Evolutionary conservation across 2,113 vertebrate genomes (phyloP).

Genomic region (Brachyhypopomus occidentalis): DNA sequence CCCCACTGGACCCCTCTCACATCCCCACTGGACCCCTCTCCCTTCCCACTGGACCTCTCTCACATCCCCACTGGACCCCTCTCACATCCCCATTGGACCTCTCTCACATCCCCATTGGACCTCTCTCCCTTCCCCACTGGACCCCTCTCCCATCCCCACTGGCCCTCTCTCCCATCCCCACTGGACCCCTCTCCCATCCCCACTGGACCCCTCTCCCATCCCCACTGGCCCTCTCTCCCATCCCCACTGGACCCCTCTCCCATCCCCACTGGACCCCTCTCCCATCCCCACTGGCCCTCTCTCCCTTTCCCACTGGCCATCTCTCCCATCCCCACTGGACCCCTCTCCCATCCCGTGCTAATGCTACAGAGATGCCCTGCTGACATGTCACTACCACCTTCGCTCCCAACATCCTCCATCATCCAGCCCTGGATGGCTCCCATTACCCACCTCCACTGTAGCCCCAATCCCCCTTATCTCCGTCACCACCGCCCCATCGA

Average conservation of each 20-base stretch:
- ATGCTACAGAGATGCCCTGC: conserved; percentile 47
- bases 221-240: conserved; percentile 38
- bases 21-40: conserved; percentile 44
- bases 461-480: conserved; percentile 56
- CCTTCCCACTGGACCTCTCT: conserved; percentile 44
- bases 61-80: not conserved
- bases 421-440: conserved; percentile 66
- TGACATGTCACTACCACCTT: conserved; percentile 10
- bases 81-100: not conserved
- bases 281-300: conserved; percentile 1
- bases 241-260: conserved; percentile 36
- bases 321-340: not conserved
- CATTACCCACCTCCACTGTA: conserved; percentile 56
- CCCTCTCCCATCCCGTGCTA: conserved; percentile 48
- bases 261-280: not conserved
- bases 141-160: conserved; percentile 34
- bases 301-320: conserved; percentile 52
- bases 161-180: not conserved
- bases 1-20: conserved; percentile 51
- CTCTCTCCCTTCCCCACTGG: too few relatives aligned
- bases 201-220: not conserved
- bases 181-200: too few relatives aligned
- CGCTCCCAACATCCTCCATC: conserved; percentile 65
- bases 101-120: conserved; percentile 51
- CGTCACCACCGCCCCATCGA: not conserved